Evolutionary conservation across 1,140 invertebrate genomes (phyloP).

Genomic region (Drosophila pachea): DNA sequence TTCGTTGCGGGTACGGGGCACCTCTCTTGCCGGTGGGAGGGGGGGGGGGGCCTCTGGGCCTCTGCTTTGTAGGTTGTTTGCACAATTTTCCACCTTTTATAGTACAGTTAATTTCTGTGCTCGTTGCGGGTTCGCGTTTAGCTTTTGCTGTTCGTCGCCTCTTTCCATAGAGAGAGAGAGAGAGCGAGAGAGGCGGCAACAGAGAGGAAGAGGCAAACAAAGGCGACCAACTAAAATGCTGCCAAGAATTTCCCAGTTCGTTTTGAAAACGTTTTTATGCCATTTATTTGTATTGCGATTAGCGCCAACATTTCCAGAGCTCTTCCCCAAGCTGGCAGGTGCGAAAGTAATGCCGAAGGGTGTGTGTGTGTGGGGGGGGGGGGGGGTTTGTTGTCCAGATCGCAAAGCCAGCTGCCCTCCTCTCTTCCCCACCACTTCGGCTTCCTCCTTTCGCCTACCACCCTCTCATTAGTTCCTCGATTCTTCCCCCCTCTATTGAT

Average conservation of each 20-base stretch:
- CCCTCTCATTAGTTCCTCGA: no score
- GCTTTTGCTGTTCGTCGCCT: conserved; percentile 8
- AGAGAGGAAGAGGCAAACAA: background rate
- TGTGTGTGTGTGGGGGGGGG: no score
- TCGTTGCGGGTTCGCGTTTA: conserved; percentile 50
- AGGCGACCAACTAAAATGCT: conserved; percentile 41
- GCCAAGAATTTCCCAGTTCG: conserved; percentile 64
- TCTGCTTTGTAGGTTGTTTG: conserved; percentile 67
- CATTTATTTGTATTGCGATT: conserved; percentile 70
- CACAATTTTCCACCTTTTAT: conserved; percentile 78
- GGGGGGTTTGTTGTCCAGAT: no score
- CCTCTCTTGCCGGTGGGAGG: background rate
- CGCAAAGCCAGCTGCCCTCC: no score
- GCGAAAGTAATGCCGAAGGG: no score
- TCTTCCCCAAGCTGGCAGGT: background rate
- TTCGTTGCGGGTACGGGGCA: background rate
- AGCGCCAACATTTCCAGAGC: conserved; percentile 33
- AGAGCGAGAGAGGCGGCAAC: background rate
- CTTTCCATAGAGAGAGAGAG: conserved; percentile 34
- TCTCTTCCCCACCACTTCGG: no score
- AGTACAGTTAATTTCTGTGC: conserved; percentile 78
- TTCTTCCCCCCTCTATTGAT: no score
- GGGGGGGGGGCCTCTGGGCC: conserved; percentile 2
- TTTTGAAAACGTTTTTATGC: conserved; percentile 68
- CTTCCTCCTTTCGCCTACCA: no score